Conservation (phyloP, 2,797 vertebrate genomes). For the Melanotaenia maccullochi region DNA sequence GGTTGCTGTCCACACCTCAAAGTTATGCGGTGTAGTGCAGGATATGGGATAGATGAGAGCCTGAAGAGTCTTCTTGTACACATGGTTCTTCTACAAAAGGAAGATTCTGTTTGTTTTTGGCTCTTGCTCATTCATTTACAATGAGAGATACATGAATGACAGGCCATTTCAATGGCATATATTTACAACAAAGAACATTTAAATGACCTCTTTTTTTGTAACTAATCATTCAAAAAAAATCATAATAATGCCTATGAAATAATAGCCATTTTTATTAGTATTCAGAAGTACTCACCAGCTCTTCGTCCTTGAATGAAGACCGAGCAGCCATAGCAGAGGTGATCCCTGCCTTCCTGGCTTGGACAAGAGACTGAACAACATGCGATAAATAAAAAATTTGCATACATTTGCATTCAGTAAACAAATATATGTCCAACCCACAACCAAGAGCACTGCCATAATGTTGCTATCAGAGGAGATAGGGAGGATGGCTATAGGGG, state of each 20-base stretch:
- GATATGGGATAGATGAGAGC: constrained; percentile 99
- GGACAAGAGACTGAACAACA: constrained; percentile 90
- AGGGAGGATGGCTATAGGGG: constrained; percentile 17
- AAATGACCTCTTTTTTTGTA: background rate
- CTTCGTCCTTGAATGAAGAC: constrained; percentile 96
- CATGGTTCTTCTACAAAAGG: constrained; percentile 91
- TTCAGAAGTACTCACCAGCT: constrained; percentile 88
- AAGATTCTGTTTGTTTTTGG: background rate
- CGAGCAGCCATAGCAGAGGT: constrained; percentile 96
- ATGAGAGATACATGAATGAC: background rate
- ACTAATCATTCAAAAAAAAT: too few species aligned
- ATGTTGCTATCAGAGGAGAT: constrained; percentile 15
- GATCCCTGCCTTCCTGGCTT: constrained; percentile 97
- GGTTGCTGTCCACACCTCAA: constrained; percentile 96
- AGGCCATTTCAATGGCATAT: background rate
- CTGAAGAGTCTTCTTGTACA: constrained; percentile 99
- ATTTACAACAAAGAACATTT: background rate
- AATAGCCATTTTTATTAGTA: background rate
- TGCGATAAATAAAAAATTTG: constrained; percentile 23
- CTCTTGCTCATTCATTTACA: background rate
- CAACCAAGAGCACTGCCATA: constrained; percentile 34
- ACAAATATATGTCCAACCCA: constrained; percentile 40
- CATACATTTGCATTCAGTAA: constrained; percentile 28
- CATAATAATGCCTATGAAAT: too few species aligned
- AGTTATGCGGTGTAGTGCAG: constrained; percentile 97